phyloP scores from a whole-genome alignment of 2,113 vertebrate genomes.

The Calyptomena viridis region DNA sequence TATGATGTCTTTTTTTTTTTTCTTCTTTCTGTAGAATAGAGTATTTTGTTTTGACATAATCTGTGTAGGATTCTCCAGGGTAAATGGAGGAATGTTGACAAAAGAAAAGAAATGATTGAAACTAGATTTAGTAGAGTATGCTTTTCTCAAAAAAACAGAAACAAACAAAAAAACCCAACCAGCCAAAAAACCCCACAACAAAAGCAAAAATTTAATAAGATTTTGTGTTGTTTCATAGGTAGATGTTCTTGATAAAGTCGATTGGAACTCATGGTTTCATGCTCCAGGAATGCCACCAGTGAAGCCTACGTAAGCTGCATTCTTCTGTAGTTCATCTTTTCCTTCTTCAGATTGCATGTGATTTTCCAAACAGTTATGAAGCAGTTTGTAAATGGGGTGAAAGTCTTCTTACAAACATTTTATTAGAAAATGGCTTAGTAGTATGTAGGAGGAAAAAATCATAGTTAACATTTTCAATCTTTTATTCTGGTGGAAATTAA shows the following conservation, averaged over 20 bases:
- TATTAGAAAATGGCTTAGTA: not conserved
- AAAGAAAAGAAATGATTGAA: not conserved
- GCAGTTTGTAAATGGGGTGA: not conserved
- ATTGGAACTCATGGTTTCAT: conserved; percentile 93
- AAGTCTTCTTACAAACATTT: not conserved
- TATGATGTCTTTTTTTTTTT: not conserved
- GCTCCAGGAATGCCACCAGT: conserved; percentile 92
- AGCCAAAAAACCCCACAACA: not conserved
- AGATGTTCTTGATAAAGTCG: conserved; percentile 89
- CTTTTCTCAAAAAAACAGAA: not conserved
- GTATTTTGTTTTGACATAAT: not conserved
- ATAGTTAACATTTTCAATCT: not conserved
- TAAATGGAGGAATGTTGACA: not conserved
- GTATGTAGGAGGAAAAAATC: not conserved
- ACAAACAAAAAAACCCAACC: not conserved
- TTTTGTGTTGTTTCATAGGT: conserved; percentile 72
- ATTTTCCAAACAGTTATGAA: not conserved
- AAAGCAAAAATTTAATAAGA: not conserved
- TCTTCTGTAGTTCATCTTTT: not conserved
- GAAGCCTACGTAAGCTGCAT: conserved; percentile 81
- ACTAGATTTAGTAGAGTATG: not conserved
- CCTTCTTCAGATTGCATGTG: not conserved
- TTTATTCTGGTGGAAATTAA: not conserved
- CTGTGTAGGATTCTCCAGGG: not conserved
- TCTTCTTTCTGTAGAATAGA: not conserved